Evolutionary conservation across 2,888 invertebrate species (phyloP).

Genomic region (Callosobruchus maculatus): DNA sequence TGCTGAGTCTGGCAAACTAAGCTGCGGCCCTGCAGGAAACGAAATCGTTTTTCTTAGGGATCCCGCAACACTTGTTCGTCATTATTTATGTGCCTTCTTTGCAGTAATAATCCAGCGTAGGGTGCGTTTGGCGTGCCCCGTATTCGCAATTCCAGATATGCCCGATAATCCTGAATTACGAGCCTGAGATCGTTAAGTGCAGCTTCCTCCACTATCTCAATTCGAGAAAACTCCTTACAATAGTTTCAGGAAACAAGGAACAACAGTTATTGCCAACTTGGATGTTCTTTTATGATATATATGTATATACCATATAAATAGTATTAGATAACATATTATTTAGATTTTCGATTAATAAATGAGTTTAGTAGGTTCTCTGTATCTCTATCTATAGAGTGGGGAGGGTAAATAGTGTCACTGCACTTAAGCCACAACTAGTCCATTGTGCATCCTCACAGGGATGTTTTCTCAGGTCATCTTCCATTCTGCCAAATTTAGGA

Average conservation of each 20-base stretch:
- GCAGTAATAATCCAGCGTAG: background rate
- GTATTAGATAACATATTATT: no score
- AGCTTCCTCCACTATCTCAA: background rate
- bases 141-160: background rate
- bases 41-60: background rate
- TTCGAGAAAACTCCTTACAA: background rate
- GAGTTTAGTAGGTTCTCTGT: no score
- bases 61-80: background rate
- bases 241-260: background rate
- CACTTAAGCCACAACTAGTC: no score
- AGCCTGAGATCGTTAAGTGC: background rate
- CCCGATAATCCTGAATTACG: background rate
- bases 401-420: no score
- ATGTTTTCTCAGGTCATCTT: no score
- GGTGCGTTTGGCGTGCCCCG: background rate
- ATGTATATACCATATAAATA: no score
- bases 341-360: no score
- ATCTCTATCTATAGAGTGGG: no score
- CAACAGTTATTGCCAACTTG: background rate
- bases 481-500: no score
- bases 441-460: no score
- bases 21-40: background rate
- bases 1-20: no score
- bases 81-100: background rate
- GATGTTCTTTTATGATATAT: background rate